phyloP scores from a whole-genome alignment of 2,797 vertebrate species.

The Clangula hyemalis region DNA sequence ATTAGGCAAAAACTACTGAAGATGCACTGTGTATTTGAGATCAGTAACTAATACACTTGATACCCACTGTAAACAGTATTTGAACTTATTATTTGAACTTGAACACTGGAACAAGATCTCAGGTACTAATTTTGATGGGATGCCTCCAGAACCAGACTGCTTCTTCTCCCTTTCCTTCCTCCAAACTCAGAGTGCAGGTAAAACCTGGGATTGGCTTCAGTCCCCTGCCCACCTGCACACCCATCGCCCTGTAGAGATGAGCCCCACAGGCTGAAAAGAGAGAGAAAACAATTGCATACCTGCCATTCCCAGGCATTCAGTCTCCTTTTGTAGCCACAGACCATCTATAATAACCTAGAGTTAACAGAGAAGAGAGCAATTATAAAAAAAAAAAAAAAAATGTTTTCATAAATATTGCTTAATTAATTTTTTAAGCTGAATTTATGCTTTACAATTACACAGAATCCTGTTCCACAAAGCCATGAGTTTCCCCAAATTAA shows the following conservation, averaged over 20 bases:
- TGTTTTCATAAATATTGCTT: neutral
- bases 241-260: neutral
- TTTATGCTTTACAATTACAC: neutral
- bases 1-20: neutral
- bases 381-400: neutral
- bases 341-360: conserved; percentile 28
- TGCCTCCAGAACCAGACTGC: neutral
- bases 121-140: neutral
- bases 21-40: neutral
- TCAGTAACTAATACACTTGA: neutral
- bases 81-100: neutral
- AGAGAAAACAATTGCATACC: conserved; percentile 45
- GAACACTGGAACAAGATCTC: no score
- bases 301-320: neutral
- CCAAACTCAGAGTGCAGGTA: neutral
- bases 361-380: neutral
- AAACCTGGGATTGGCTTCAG: neutral
- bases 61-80: neutral
- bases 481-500: neutral
- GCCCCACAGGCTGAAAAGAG: neutral
- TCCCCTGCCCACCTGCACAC: neutral
- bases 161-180: neutral
- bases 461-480: neutral
- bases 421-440: accelerated
- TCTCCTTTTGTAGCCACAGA: neutral